Base-by-base conservation (phyloP, 2,113 vertebrate genomes). In the Callionymus lyra region DNA sequence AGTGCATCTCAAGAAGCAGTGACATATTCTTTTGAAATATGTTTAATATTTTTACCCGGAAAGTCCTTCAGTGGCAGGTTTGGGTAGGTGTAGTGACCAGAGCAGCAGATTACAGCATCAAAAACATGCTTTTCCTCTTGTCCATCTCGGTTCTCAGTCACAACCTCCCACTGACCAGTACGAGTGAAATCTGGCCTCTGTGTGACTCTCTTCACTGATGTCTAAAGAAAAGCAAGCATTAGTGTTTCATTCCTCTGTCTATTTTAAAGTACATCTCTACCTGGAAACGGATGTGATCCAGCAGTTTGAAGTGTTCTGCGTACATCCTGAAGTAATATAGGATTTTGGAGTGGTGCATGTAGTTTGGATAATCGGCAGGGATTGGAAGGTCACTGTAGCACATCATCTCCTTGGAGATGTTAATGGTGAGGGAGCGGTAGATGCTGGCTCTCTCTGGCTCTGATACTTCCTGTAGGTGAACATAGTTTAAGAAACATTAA, bases 381-480 rank as follows among this genome's bases (percentile, higher is more conserved):
- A 89, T 84, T 40, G 84, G 91, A 47, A 88, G 91, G 60, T 95
- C 89, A 0, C 91, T 94, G 85, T 78, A 95, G 70, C 86, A 89
- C 87, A 92, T 92, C 87, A 93, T 88, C 68, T 95, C 91, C 53
- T 93, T 93, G 55, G 89, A 94, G 44, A 87, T 87, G 56, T 94
- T 94, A 76, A 90, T 91, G 56, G 88, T 82, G 60, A 94, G 83
- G 0, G 91, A 94, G 9, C 74, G 81, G 43, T 94, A 94, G 72
- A 80, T 80, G 11, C 56, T 80, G 33, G 77, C 77, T 10, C 77
- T 60, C 57, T 74, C 50, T 0, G 70, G 73, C 38, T 80, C 77
- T 1, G 62, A 74, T 6, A 78, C 70, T 16, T 82, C 79, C 79
- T 82, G 63, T 31, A 55, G 41, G 35, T n/a, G 10, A 21, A 2